Evolutionary conservation across 1,140 invertebrate species (phyloP).

Genomic region (Vollenhovia emeryi): DNA sequence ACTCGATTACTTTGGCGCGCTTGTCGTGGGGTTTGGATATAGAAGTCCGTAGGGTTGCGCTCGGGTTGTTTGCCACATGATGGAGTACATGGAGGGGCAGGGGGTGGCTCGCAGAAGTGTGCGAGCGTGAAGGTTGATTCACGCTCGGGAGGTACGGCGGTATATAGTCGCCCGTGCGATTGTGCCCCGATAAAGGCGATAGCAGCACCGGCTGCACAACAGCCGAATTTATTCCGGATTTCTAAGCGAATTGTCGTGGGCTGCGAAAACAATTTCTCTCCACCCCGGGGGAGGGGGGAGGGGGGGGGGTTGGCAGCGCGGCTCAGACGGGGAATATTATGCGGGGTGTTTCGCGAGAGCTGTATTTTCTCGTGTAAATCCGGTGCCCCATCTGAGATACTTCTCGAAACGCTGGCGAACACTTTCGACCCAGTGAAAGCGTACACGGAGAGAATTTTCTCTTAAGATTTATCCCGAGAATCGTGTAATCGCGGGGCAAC

Average conservation of each 20-base stretch:
- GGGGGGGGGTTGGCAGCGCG: too few relatives aligned
- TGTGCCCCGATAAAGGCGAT: slow-evolving; percentile 54
- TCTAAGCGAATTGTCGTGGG: not conserved
- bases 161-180: slow-evolving; percentile 50
- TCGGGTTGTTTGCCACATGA: slow-evolving; percentile 22
- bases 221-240: slow-evolving; percentile 39
- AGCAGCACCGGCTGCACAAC: slow-evolving; percentile 9
- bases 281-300: not conserved
- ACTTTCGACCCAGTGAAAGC: too few relatives aligned
- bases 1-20: slow-evolving; percentile 38
- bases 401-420: not conserved
- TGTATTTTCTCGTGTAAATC: slow-evolving; percentile 17
- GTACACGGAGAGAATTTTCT: too few relatives aligned
- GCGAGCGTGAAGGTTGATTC: slow-evolving; percentile 69
- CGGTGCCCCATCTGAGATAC: not conserved
- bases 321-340: not conserved
- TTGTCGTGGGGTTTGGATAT: slow-evolving; percentile 15
- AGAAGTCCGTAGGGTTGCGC: slow-evolving; percentile 37
- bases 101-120: slow-evolving; percentile 46
- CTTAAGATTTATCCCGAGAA: too few relatives aligned
- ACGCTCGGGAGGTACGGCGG: slow-evolving; percentile 46
- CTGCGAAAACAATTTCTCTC: slow-evolving; percentile 8
- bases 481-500: too few relatives aligned
- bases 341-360: not conserved
- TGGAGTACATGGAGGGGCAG: slow-evolving; percentile 23